phyloP scores from a whole-genome alignment of 2,888 invertebrate genomes.

The Cosmia pyralina region DNA sequence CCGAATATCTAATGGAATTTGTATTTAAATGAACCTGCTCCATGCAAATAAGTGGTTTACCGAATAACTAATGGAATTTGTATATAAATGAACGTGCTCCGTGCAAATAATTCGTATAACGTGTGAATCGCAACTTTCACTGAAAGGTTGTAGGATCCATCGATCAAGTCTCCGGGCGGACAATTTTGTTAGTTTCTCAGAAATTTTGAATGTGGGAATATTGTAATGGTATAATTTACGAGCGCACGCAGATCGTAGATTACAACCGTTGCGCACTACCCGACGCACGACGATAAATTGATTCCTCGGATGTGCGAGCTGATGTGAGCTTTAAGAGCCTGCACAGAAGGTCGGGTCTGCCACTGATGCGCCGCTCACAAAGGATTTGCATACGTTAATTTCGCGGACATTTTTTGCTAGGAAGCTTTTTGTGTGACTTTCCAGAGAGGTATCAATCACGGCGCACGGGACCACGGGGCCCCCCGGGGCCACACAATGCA shows the following conservation, averaged over 20 bases:
- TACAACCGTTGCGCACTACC: conserved; percentile 32
- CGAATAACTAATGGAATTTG: conserved; percentile 3
- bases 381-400: conserved; percentile 71
- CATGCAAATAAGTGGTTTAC: not conserved
- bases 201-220: conserved; percentile 47
- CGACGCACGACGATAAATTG: conserved; percentile 35
- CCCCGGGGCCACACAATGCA: conserved; percentile 24
- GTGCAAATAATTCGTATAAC: conserved; percentile 23
- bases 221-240: conserved; percentile 61
- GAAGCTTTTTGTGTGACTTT: conserved; percentile 67
- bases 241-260: conserved; percentile 62
- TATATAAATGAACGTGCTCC: conserved; percentile 26
- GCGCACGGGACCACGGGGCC: conserved; percentile 46
- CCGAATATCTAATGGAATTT: no score
- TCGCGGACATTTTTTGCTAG: conserved; percentile 67
- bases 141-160: conserved; percentile 23
- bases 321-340: conserved; percentile 2
- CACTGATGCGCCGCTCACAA: conserved; percentile 38
- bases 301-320: not conserved
- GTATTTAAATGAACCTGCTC: not conserved
- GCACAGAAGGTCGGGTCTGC: not conserved
- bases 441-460: conserved; percentile 67
- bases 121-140: conserved; percentile 21
- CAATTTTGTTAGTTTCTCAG: conserved; percentile 38
- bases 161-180: conserved; percentile 26